Evolutionary conservation across 2,888 invertebrate species (phyloP).

Genomic region (Oscheius sp.): DNA sequence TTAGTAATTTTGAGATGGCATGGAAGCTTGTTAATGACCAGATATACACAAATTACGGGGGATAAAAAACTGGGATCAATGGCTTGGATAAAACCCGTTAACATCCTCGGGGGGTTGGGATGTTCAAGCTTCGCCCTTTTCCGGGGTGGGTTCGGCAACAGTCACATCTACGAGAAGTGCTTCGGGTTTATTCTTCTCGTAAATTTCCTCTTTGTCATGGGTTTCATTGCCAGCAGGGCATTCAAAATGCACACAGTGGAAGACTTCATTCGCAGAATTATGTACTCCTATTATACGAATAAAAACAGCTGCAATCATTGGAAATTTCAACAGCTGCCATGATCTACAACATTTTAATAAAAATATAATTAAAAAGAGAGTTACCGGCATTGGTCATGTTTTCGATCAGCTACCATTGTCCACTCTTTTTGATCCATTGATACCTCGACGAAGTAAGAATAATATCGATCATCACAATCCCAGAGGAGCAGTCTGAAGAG

Average conservation of each 20-base stretch:
- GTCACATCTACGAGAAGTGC: not conserved
- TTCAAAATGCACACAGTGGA: conserved; percentile 38
- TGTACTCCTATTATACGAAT: conserved; percentile 94
- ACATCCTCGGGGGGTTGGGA: not conserved
- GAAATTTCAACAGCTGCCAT: conserved; percentile 92
- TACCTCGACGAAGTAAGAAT: conserved; percentile 77
- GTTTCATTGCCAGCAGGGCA: conserved; percentile 18
- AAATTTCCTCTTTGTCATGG: not conserved
- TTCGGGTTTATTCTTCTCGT: not conserved
- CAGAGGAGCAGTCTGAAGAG: conserved; percentile 84
- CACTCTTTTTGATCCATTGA: conserved; percentile 75
- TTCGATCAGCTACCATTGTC: conserved; percentile 85
- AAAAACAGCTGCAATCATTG: conserved; percentile 87
- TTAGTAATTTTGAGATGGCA: not conserved
- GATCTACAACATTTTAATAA: conserved; percentile 80
- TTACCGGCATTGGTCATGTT: conserved; percentile 82
- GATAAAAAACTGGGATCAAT: not conserved
- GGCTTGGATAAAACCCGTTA: conserved; percentile 13
- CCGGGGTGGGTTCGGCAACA: not conserved
- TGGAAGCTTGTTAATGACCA: not conserved
- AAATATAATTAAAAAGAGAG: not conserved
- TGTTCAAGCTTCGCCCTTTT: not conserved
- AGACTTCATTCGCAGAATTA: conserved; percentile 81
- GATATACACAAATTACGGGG: conserved; percentile 1
- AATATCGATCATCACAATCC: conserved; percentile 83